These are phyloP conservation scores for Prinia subflava DNA, from an alignment of 2,113 vertebrate genomes.

Conservation along the genomic window DNA sequence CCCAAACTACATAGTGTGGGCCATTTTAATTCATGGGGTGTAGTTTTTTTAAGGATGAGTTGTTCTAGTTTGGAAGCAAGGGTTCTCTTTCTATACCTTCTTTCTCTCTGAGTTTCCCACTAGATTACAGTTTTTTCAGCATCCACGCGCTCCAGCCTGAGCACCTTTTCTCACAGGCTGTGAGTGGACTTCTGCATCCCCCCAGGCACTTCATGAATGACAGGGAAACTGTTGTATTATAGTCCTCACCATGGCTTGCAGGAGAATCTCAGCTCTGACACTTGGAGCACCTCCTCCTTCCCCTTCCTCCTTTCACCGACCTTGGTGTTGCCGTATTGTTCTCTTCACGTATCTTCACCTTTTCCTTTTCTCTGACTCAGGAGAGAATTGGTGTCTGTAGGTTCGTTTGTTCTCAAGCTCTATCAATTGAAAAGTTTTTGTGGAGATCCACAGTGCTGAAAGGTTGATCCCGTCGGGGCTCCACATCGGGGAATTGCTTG, in stretches of 20 bases:
- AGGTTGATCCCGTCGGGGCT: neutral
- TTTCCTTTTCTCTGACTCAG: neutral
- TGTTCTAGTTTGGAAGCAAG: neutral
- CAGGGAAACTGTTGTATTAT: neutral
- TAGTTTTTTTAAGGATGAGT: neutral
- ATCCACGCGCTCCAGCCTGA: rapidly evolving
- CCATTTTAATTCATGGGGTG: neutral
- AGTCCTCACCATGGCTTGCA: neutral
- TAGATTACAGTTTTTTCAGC: neutral
- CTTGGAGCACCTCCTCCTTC: neutral
- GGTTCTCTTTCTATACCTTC: neutral
- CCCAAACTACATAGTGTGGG: neutral
- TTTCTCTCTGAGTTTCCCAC: neutral
- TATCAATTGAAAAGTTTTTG: neutral
- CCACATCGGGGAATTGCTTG: neutral
- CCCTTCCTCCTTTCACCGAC: neutral
- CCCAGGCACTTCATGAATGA: neutral
- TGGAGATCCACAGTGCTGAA: neutral
- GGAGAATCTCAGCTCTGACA: neutral
- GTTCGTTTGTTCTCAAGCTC: neutral
- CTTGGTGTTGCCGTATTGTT: neutral
- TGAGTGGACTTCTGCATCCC: neutral
- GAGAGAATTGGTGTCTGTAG: neutral
- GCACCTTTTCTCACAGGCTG: neutral
- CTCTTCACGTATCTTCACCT: neutral